Base-by-base conservation (phyloP, 2,888 invertebrate species). In the Molorchus minor region DNA sequence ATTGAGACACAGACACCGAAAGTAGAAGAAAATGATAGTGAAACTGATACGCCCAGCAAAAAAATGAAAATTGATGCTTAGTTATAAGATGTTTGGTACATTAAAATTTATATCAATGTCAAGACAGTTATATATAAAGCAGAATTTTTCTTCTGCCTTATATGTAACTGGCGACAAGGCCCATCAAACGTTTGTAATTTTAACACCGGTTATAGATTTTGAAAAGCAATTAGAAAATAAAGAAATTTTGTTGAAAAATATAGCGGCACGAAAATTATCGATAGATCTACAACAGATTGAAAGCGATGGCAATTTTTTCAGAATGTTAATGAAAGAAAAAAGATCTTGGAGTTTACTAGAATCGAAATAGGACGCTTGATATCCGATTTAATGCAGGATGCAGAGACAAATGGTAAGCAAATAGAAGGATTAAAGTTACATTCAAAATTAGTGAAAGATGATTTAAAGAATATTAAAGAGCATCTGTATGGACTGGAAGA, bases 401-500 rank as follows among this genome's bases (percentile, higher is more conserved):
- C 75, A 30, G 67, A 67, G n/a, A 54, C 73, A 44, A 67, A 79
- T 13, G 47, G 65, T 12, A 80, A 81, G 3, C 78, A 83, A 64
- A 76, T 84, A 1, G 81, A 84, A 21, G 83, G 84, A 65, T 76
- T 89, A 1, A 86, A 84, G 75, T 77, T 85, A 10, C 85, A 87
- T 70, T 82, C 70, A 1, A 75, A 72, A 60, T 41, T 77, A 33
- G 69, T 79, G 12, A 80, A 79, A 61, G 75, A 78, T 40, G 88
- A 91, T 65, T 76, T 89, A n/a, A 89, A 86, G 74, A 80, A 81
- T 21, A 71, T 92, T 1, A 89, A 86, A 74, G 81, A 83, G 8
- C 82, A 84, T 38, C 77, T 88, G n/a, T 89, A 90, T 84, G 86
- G 86, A n/a, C 81, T 92, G 3, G 91, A 93, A 76, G 89, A 91